These are phyloP conservation scores for Piezodorus guildinii DNA, from an alignment of 1,140 invertebrate species.

Conservation along the genomic window DNA sequence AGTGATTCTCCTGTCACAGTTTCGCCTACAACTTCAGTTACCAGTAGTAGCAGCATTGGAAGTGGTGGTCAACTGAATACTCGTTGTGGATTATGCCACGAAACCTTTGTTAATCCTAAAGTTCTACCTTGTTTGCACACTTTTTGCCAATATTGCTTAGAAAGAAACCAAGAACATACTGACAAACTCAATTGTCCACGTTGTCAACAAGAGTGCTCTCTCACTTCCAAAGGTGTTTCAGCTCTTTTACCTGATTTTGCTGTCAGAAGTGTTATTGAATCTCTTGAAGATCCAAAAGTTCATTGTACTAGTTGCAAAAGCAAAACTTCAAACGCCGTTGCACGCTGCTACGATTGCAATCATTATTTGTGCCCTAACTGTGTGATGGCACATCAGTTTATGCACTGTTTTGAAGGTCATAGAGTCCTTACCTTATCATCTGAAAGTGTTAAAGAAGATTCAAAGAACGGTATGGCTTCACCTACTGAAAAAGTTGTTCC, in stretches of 20 bases:
- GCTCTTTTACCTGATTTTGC: constrained; percentile 57
- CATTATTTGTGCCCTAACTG: constrained; percentile 93
- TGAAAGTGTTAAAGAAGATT: constrained; percentile 40
- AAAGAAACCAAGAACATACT: constrained; percentile 54
- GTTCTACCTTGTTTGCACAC: constrained; percentile 71
- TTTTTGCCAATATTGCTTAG: constrained; percentile 68
- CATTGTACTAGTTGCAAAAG: constrained; percentile 80
- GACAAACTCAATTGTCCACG: constrained; percentile 73
- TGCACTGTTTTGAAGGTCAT: constrained; percentile 97
- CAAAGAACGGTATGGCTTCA: constrained; percentile 28
- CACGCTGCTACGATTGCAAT: constrained; percentile 86
- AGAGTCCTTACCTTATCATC: constrained; percentile 60
- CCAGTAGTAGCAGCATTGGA: constrained; percentile 60
- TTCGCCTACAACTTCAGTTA: constrained; percentile 59
- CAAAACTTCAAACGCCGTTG: constrained; percentile 72
- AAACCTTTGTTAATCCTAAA: constrained; percentile 57
- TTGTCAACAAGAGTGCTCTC: constrained; percentile 59
- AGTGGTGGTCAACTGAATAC: constrained; percentile 25
- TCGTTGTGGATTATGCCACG: constrained; percentile 71
- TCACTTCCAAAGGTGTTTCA: constrained; percentile 44
- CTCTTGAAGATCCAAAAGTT: constrained; percentile 32
- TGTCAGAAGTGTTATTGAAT: constrained; percentile 40
- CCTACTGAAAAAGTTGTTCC: constrained; percentile 52
- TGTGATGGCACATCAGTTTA: constrained; percentile 94
- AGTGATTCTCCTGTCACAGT: constrained; percentile 64